Percentiles rank a stretch among this genome's conserved stretches.
Evolutionary conservation across 2,797 vertebrate genomes (phyloP).

Genomic region (Heterohyrax brucei): DNA sequence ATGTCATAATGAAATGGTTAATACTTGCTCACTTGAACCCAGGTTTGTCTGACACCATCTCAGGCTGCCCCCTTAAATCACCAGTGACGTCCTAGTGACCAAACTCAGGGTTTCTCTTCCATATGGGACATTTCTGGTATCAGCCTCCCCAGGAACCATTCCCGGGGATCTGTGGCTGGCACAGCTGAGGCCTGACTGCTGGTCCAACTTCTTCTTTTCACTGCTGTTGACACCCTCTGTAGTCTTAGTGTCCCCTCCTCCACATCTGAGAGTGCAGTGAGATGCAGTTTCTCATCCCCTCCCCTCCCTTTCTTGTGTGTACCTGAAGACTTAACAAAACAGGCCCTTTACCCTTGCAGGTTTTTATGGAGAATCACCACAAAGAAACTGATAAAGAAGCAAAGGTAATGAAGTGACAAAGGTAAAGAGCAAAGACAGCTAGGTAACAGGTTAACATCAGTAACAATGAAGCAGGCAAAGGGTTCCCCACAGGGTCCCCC

Average conservation of each 20-base stretch:
- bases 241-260: neutral
- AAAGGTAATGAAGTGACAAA: constrained; percentile 33
- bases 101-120: neutral
- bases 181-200: neutral
- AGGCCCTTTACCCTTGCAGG: neutral
- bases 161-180: neutral
- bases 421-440: neutral
- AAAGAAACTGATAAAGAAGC: constrained; percentile 25
- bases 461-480: neutral
- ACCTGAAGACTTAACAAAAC: neutral
- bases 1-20: neutral
- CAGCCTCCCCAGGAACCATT: neutral
- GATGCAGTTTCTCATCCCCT: neutral
- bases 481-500: neutral
- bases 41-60: neutral
- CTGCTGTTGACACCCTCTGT: neutral
- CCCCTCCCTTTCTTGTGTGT: neutral
- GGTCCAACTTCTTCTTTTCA: neutral
- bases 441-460: constrained; percentile 30
- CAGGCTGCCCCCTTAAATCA: neutral
- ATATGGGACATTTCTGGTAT: no score
- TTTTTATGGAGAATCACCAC: constrained; percentile 21
- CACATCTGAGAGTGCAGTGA: no score
- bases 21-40: neutral
- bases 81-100: neutral